Evolutionary conservation across 2,113 vertebrate genomes (phyloP).

Genomic region (Beaufortia kweichowensis): DNA sequence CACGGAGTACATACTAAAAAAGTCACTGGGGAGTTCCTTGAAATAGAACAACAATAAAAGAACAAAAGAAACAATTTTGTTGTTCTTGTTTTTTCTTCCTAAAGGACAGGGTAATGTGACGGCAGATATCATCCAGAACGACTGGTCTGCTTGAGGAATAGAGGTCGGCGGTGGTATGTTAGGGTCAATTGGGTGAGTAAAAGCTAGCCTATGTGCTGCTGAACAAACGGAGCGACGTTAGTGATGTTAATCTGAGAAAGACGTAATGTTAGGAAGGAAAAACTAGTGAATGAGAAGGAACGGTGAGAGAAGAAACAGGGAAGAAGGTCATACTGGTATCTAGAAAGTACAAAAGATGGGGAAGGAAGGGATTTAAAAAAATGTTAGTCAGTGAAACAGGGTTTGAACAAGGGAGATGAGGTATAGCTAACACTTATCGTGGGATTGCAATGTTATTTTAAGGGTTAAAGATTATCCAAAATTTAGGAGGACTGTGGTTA

Average conservation of each 20-base stretch:
- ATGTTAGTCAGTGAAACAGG: constrained; percentile 26
- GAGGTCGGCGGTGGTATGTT: constrained; percentile 61
- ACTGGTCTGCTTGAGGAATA: constrained; percentile 25
- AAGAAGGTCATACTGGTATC: background rate
- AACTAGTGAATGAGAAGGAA: background rate
- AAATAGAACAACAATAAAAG: constrained; percentile 34
- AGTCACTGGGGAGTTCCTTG: constrained; percentile 18
- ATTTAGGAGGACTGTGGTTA: background rate
- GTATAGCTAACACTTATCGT: background rate
- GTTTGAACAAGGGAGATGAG: constrained; percentile 10
- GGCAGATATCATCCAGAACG: constrained; percentile 55
- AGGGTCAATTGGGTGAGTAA: constrained; percentile 60
- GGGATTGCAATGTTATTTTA: constrained; percentile 1
- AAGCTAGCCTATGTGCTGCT: constrained; percentile 45
- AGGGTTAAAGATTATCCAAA: background rate
- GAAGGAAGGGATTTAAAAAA: constrained; percentile 43
- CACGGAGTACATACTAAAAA: background rate
- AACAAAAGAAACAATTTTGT: background rate
- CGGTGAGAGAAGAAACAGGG: background rate
- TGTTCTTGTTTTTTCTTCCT: constrained; percentile 7
- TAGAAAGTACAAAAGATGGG: background rate
- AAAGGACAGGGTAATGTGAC: background rate
- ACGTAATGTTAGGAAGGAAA: background rate
- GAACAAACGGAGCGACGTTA: constrained; percentile 54
- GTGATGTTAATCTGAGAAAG: constrained; percentile 48